A percentile compares a stretch with the other conserved stretches of the same genome.
phyloP scores from a whole-genome alignment of 2,888 invertebrate genomes.

The Octonoba sinensis region DNA sequence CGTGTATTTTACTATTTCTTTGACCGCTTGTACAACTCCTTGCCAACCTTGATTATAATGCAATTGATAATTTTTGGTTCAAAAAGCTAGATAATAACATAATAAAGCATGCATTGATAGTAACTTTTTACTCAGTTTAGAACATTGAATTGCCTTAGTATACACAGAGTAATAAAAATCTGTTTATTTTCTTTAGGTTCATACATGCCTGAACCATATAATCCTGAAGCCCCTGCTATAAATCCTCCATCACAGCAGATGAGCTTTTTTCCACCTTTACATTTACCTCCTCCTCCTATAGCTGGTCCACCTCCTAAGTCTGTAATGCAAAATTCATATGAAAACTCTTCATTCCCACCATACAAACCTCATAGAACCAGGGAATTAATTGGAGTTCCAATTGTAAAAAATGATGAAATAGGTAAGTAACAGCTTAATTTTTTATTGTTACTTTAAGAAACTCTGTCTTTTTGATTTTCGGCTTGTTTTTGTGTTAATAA shows the following conservation, averaged over 20 bases:
- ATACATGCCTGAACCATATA: slow-evolving; percentile 75
- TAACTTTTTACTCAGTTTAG: too few species aligned
- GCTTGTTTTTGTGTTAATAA: too few species aligned
- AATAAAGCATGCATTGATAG: too few species aligned
- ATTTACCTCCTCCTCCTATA: slow-evolving; percentile 67
- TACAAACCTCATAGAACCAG: slow-evolving; percentile 71
- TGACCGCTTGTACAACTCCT: too few species aligned
- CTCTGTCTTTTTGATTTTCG: too few species aligned
- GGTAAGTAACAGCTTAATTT: background rate
- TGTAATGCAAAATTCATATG: slow-evolving; percentile 21
- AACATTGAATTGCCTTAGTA: too few species aligned
- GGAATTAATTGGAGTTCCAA: slow-evolving; percentile 83
- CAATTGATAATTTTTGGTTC: too few species aligned
- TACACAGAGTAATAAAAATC: too few species aligned
- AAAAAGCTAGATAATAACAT: too few species aligned
- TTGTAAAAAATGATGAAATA: slow-evolving; percentile 68
- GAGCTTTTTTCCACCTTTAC: background rate
- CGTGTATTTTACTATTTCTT: too few species aligned
- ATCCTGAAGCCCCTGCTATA: slow-evolving; percentile 86
- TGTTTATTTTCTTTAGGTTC: slow-evolving; percentile 73
- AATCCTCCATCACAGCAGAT: slow-evolving; percentile 67
- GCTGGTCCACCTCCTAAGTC: slow-evolving; percentile 64
- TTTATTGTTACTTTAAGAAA: background rate
- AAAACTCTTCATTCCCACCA: slow-evolving; percentile 68
- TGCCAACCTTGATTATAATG: too few species aligned